phyloP scores from a whole-genome alignment of 2,888 invertebrate genomes.

The Acanthosoma haemorrhoidale region DNA sequence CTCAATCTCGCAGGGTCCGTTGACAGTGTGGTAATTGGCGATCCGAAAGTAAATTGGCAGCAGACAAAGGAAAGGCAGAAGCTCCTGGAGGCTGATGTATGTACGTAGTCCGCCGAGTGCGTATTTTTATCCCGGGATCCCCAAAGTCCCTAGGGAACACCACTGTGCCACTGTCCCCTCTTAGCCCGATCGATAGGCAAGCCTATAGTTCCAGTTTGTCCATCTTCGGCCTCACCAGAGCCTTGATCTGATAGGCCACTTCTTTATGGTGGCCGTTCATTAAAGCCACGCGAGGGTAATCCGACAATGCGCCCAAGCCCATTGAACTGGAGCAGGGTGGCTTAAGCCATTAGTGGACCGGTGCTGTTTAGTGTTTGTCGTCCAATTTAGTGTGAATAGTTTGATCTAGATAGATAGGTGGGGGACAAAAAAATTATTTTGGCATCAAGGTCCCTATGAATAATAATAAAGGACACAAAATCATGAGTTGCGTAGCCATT shows the following conservation, averaged over 20 bases:
- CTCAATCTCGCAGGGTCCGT: too few relatives aligned
- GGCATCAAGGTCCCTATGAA: too few relatives aligned
- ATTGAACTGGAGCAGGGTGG: too few relatives aligned
- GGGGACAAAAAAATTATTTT: too few relatives aligned
- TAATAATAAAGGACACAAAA: too few relatives aligned
- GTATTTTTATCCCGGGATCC: neutral
- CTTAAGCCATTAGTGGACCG: too few relatives aligned
- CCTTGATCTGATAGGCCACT: neutral
- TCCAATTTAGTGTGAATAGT: too few relatives aligned
- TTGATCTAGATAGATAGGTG: too few relatives aligned
- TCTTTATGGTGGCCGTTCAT: neutral
- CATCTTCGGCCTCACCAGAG: constrained; percentile 2
- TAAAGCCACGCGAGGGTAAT: neutral
- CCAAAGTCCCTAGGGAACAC: neutral
- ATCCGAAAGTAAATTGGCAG: neutral
- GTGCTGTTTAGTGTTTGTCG: too few relatives aligned
- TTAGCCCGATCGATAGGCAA: constrained; percentile 24
- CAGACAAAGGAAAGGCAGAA: neutral
- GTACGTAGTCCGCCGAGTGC: neutral
- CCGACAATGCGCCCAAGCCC: too few relatives aligned
- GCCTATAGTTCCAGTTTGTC: constrained; percentile 23
- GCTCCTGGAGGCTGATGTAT: neutral
- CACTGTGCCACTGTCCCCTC: constrained; percentile 3
- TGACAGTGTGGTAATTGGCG: too few relatives aligned
- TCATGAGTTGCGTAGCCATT: too few relatives aligned